A percentile compares a stretch with the other conserved stretches of the same genome.
These are phyloP conservation scores for Fissipunctia ypsillon DNA, from an alignment of 2,888 invertebrate species.

Conservation along the genomic window DNA sequence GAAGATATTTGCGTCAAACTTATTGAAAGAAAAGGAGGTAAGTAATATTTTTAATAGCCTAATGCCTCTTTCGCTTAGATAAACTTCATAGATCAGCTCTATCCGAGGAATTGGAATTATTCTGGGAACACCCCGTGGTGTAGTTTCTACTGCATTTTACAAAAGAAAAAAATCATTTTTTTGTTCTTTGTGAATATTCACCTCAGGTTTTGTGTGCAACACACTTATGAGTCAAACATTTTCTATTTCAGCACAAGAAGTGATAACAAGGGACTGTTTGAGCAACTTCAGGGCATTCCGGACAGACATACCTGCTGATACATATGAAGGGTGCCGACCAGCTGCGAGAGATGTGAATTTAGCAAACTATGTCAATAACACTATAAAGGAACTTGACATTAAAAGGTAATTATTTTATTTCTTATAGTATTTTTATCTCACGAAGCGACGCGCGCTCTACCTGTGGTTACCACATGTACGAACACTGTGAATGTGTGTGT, in stretches of 20 bases:
- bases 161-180: neutral
- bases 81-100: neutral
- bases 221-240: neutral
- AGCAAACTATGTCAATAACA: constrained; percentile 96
- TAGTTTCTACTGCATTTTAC: neutral
- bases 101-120: neutral
- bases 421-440: no score
- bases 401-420: constrained; percentile 89
- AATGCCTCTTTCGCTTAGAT: neutral
- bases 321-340: constrained; percentile 96
- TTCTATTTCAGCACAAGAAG: constrained; percentile 91
- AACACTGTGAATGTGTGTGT: no score
- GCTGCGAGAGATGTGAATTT: constrained; percentile 94
- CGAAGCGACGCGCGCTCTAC: no score
- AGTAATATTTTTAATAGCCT: constrained; percentile 88
- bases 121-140: neutral
- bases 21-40: constrained; percentile 96
- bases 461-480: no score
- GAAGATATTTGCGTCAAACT: constrained; percentile 97
- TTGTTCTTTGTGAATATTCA: neutral
- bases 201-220: neutral
- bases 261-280: constrained; percentile 96
- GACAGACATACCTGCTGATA: constrained; percentile 97
- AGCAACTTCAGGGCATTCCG: constrained; percentile 94
- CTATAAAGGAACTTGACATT: constrained; percentile 95